Base-by-base conservation (phyloP, 2,888 invertebrate species). In the Erebia palarica region DNA sequence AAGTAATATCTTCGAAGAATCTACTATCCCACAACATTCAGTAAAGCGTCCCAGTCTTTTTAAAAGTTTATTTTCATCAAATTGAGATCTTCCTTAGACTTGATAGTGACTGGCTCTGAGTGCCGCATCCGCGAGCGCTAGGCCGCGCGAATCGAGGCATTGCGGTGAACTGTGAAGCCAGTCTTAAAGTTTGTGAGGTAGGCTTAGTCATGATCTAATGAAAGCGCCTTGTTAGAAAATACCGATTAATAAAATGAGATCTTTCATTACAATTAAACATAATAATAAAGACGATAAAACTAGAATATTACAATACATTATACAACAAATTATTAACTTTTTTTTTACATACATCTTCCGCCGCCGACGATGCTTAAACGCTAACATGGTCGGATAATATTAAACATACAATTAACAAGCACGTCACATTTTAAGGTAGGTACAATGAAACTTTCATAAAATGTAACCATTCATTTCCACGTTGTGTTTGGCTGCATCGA, bases 221-320 rank as follows among this genome's bases (percentile, higher is more conserved):
- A 92, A 90, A 92, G 92, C 92, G 92, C 92, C 93, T 92, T 92
- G 93, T 93, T 92, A 93, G 89, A 91, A 92, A 93, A 92, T 93
- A 93, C 93, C 93, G 93, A 93, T 92, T 93, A 93, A 92, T 93
- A 91, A 92, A 92, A 93, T 93, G 93, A 93, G 93, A 93, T 93
- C 93, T 92, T 93, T 92, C 92, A 93, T 93, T 93, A 92, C 88
- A 93, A 91, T 91, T 93, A 91, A 92, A 91, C 91, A 91, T 91
- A 88, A 91, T 89, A 73, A 91, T 89, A 91, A 88, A 92, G 89
- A 90, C 88, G 87, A 89, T 92, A 90, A 89, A 92, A 89, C 91
- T 92, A 92, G 86, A 88, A 88, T 59, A 67, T 91, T 92, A 92
- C 90, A 90, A 3, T 21, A 89, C 86, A 91, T 89, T 89, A 90